Evolutionary conservation across 2,797 vertebrate genomes (phyloP).

Genomic region (Merluccius polli): DNA sequence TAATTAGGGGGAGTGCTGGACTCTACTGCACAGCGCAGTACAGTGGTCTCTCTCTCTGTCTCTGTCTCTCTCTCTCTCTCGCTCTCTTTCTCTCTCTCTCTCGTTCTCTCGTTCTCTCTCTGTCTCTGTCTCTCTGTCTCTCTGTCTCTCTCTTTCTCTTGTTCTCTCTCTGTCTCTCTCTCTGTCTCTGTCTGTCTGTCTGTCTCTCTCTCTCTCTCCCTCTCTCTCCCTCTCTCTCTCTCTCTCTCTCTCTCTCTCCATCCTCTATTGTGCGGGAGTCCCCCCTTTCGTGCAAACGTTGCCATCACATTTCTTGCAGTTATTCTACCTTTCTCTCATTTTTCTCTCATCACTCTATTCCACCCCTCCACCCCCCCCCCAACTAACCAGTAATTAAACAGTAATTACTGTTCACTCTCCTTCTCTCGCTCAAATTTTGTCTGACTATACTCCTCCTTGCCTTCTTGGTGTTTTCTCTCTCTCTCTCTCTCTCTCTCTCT

Average conservation of each 20-base stretch:
- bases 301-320: conserved; percentile 32
- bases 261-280: conserved; percentile 9
- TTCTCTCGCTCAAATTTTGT: not conserved
- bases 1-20: conserved; percentile 76
- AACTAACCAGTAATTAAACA: conserved; percentile 1
- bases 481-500: not conserved
- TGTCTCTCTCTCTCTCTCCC: not conserved
- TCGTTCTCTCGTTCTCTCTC: not conserved
- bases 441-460: no score
- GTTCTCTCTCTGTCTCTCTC: conserved; percentile 16
- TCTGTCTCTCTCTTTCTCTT: not conserved
- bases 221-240: conserved; percentile 4
- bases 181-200: no score
- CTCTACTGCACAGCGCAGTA: conserved; percentile 63
- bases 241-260: conserved; percentile 23
- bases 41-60: conserved; percentile 41
- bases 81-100: not conserved
- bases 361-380: not conserved
- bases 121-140: not conserved
- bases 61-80: conserved; percentile 1
- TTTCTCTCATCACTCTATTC: not conserved
- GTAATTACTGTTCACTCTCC: not conserved
- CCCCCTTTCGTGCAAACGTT: conserved; percentile 13
- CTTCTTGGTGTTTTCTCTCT: not conserved
- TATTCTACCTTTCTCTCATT: conserved; percentile 18